phyloP scores from a whole-genome alignment of 64 coral and sea anemone genomes.

The Dendronephthya gigantea region DNA sequence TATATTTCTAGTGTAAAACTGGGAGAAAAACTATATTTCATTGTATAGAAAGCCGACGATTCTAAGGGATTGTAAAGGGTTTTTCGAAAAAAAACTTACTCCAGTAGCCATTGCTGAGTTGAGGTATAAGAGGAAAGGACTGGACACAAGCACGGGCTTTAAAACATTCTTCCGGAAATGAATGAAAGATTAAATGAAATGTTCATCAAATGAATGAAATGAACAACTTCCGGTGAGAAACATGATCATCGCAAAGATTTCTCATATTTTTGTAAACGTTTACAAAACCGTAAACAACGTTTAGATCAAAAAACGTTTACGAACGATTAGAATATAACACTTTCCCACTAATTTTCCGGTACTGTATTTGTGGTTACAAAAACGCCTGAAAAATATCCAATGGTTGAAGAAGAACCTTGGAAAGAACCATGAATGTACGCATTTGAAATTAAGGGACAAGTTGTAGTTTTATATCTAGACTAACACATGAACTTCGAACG shows the following conservation, averaged over 20 bases:
- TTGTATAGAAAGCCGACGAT: background rate
- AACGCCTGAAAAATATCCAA: too few species aligned
- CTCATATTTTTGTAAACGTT: background rate
- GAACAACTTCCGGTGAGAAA: background rate
- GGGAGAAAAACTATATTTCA: background rate
- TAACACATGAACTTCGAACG: too few species aligned
- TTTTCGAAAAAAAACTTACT: constrained; percentile 31
- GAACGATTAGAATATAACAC: background rate
- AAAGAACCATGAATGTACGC: too few species aligned
- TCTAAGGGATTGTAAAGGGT: background rate
- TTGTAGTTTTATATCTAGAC: too few species aligned
- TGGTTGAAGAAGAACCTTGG: too few species aligned
- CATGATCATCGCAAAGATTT: background rate
- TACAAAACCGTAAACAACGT: too few species aligned
- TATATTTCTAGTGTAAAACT: background rate
- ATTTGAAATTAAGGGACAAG: too few species aligned
- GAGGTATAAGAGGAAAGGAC: constrained; percentile 16
- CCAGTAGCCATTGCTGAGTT: constrained; percentile 48
- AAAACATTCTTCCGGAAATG: background rate
- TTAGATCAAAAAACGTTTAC: too few species aligned
- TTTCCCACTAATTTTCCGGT: too few species aligned
- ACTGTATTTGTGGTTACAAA: too few species aligned
- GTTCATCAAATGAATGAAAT: background rate
- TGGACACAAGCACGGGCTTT: background rate
- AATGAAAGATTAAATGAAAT: too few species aligned